Base-by-base conservation (phyloP, 1,140 invertebrate species). In the Euglossa dilemma region DNA sequence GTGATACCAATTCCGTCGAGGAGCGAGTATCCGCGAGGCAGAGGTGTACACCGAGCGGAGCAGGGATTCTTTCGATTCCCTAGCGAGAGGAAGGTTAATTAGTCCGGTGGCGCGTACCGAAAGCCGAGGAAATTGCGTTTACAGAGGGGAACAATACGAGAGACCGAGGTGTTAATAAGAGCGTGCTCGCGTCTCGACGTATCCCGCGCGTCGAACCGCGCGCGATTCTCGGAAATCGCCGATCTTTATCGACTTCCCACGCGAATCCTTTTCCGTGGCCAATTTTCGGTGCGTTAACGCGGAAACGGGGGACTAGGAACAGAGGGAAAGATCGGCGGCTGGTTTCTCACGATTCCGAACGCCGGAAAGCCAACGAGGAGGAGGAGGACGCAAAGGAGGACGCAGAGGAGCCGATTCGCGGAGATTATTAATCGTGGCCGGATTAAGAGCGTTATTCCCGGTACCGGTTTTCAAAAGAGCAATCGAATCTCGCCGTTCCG, bases 381-480 rank as follows among this genome's bases (percentile, higher is more conserved):
- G 36, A 87, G 86, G 86, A 86, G 85, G 16, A n/a, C n/a, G n/a
- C n/a, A n/a, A n/a, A n/a, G n/a, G n/a, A n/a, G n/a, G n/a, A n/a
- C n/a, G n/a, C n/a, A n/a, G n/a, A 2, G 36, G 77, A 74, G 80
- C 80, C 25, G 87, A 91, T 90, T 91, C 87, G 83, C 87, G 12
- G 1, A 79, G 87, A 87, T 92, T 91, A 92, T 93, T 92, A 92
- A 92, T 92, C 88, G 90, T 78, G 73, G 78, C 80, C 57, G 91
- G 89, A 91, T 92, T 91, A 91, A 91, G 87, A 89, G 87, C 87
- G 25, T 85, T 87, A 80, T 1, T 54, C 84, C 83, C 75, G 84
- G 75, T 93, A 92, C 91, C 91, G 92, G 91, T 92, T 92, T 86
- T 73, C 84, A 79, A 86, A 76, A 64, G 18, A 54, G 54, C 54